Evolutionary conservation across 2,113 vertebrate species (phyloP).

Genomic region (Pyrgilauda ruficollis): DNA sequence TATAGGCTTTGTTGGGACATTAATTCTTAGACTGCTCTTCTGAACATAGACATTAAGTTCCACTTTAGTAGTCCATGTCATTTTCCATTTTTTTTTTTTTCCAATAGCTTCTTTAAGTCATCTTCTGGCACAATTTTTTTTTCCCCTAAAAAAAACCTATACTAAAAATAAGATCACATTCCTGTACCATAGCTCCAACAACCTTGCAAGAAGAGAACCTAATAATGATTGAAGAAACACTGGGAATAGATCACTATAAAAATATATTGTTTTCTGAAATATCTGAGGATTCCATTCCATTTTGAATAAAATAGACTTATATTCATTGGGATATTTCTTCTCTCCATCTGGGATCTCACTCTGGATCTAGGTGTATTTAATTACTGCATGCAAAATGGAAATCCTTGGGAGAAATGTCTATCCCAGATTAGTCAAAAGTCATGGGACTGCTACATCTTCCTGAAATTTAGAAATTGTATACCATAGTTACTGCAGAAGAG

Average conservation of each 20-base stretch:
- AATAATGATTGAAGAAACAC: background rate
- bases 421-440: background rate
- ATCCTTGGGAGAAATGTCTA: background rate
- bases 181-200: background rate
- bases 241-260: background rate
- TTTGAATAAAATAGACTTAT: background rate
- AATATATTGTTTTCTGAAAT: background rate
- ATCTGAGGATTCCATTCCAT: background rate
- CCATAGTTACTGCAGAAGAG: background rate
- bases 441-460: background rate
- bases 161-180: background rate
- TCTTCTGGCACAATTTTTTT: background rate
- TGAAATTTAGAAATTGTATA: background rate
- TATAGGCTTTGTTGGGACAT: background rate
- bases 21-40: background rate
- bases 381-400: background rate
- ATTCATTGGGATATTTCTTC: background rate
- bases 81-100: background rate
- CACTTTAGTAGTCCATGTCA: background rate
- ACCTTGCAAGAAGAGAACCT: background rate
- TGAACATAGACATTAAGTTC: background rate
- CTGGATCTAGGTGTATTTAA: background rate
- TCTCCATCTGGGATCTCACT: background rate
- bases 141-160: rapidly evolving
- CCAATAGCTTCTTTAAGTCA: background rate